Evolutionary conservation across 2,113 vertebrate genomes (phyloP).

Genomic region (Heliornis fulica): DNA sequence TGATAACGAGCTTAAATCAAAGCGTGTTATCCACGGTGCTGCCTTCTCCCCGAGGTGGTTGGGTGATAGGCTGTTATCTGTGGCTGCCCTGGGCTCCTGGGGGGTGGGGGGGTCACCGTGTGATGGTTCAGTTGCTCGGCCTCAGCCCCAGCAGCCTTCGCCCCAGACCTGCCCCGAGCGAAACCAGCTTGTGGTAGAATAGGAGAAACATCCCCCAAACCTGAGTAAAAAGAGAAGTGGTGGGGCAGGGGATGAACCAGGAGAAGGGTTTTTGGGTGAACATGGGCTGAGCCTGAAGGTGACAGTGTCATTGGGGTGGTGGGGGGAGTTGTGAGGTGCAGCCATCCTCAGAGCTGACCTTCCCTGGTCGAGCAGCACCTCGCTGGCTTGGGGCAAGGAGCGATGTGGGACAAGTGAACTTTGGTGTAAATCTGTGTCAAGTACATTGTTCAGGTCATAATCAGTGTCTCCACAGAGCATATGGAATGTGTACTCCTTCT

Average conservation of each 20-base stretch:
- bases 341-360: not conserved
- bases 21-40: not conserved
- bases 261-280: not conserved
- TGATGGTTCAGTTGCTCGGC: not conserved
- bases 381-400: fast-evolving
- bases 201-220: no score
- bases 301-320: not conserved
- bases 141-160: not conserved
- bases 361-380: not conserved
- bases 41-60: not conserved
- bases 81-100: fast-evolving
- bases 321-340: not conserved
- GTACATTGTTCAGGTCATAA: fast-evolving
- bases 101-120: fast-evolving
- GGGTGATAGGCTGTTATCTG: not conserved
- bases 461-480: not conserved
- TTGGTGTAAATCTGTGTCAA: not conserved
- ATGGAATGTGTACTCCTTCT: no score
- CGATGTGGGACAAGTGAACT: fast-evolving
- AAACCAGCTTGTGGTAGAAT: not conserved
- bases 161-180: fast-evolving
- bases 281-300: not conserved
- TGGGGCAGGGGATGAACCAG: no score
- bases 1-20: not conserved
- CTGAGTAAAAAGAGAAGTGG: no score